These are phyloP conservation scores for Nomia melanderi DNA, from an alignment of 1,140 invertebrate species.

Conservation along the genomic window DNA sequence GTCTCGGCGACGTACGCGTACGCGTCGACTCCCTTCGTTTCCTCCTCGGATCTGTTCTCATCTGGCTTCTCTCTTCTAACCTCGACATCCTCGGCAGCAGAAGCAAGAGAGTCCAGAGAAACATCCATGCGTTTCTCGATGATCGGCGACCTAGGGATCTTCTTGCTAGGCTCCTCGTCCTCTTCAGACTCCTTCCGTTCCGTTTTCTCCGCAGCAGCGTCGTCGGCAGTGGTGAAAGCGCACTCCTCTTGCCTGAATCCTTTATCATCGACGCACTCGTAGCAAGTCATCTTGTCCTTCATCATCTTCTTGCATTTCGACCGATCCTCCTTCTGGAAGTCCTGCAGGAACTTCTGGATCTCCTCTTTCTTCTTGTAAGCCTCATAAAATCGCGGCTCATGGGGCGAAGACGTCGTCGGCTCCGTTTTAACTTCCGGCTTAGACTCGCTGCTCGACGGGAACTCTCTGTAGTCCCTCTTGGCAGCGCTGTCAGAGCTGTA, in stretches of 20 bases:
- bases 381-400: constrained; percentile 64
- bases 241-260: constrained; percentile 88
- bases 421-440: neutral
- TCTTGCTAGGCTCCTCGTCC: constrained; percentile 28
- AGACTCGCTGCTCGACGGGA: neutral
- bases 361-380: constrained; percentile 80
- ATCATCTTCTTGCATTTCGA: constrained; percentile 86
- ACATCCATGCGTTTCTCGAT: neutral
- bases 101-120: constrained; percentile 47
- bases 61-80: constrained; percentile 17
- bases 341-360: constrained; percentile 85
- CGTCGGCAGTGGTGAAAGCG: constrained; percentile 84
- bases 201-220: constrained; percentile 18
- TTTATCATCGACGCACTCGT: constrained; percentile 84
- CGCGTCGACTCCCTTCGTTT: constrained; percentile 66
- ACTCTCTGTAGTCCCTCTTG: neutral
- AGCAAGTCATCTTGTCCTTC: constrained; percentile 88
- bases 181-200: constrained; percentile 36
- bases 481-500: neutral
- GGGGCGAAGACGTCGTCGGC: neutral
- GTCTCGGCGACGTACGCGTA: constrained; percentile 83
- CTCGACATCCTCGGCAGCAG: constrained; percentile 54
- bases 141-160: constrained; percentile 10
- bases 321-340: constrained; percentile 86
- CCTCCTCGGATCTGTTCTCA: constrained; percentile 37